phyloP scores from a whole-genome alignment of 2,113 vertebrate genomes.

The Ploceus nigricollis region DNA sequence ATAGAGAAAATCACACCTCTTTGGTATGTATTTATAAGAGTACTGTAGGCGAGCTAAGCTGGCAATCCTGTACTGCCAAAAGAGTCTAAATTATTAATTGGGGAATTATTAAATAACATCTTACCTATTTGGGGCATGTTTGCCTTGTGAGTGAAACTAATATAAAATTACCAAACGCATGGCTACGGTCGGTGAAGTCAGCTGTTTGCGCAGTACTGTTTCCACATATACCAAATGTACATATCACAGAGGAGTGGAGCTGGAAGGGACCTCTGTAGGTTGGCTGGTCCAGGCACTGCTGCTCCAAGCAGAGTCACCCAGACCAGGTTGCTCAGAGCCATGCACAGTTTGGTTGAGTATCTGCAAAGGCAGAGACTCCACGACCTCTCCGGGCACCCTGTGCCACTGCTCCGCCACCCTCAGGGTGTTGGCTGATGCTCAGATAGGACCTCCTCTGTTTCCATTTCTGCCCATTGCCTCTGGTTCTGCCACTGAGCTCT shows the following conservation, averaged over 20 bases:
- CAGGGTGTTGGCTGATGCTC: not conserved
- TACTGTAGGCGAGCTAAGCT: not conserved
- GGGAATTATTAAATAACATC: not conserved
- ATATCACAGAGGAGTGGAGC: not conserved
- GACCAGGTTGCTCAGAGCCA: not conserved
- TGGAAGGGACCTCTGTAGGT: not conserved
- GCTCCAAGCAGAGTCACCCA: not conserved
- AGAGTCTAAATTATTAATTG: not conserved
- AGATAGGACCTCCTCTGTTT: not conserved
- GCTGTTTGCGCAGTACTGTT: not conserved
- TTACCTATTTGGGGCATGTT: not conserved
- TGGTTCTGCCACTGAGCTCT: not conserved
- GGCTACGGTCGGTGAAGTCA: fast-evolving
- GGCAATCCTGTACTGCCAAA: not conserved
- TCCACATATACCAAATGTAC: not conserved
- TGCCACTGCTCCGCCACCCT: fast-evolving
- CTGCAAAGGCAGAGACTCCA: not conserved
- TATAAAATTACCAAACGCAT: not conserved
- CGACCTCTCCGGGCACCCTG: no score
- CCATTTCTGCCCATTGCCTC: not conserved
- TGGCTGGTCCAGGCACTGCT: not conserved
- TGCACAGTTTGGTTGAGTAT: not conserved
- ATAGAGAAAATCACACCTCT: not conserved
- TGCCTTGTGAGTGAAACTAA: not conserved
- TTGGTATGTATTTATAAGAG: not conserved